These are phyloP conservation scores for Microcebus ravelobensis DNA, from an alignment of 2,113 vertebrate genomes.

Conservation along the genomic window DNA sequence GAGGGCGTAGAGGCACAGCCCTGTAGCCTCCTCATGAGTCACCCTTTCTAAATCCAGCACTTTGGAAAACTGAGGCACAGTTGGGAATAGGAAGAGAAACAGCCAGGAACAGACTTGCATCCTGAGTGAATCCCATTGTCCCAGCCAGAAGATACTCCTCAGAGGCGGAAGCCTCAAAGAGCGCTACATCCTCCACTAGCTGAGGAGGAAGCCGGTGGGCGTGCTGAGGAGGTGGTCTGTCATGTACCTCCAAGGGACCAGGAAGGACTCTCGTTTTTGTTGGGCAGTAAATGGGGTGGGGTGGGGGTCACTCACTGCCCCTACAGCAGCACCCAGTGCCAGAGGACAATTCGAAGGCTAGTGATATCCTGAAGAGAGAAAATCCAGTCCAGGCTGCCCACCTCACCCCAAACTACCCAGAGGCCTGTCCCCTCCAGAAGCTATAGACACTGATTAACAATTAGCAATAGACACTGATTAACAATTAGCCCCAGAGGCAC, in stretches of 20 bases:
- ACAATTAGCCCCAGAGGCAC: constrained; percentile 13
- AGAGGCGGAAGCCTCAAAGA: not conserved
- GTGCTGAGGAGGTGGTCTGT: not conserved
- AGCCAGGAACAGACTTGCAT: not conserved
- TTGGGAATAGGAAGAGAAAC: not conserved
- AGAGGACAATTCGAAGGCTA: not conserved
- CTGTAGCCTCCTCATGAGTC: not conserved
- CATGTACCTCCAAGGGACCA: not conserved
- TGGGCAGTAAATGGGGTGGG: not conserved
- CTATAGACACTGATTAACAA: constrained; percentile 56
- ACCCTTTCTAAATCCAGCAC: constrained; percentile 12
- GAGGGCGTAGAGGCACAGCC: not conserved
- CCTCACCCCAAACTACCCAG: not conserved
- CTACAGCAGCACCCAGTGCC: not conserved
- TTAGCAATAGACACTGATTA: constrained; percentile 50
- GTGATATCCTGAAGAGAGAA: not conserved
- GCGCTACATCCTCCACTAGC: not conserved
- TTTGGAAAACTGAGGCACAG: constrained; percentile 32
- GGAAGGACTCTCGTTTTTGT: not conserved
- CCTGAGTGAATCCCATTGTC: constrained; percentile 1
- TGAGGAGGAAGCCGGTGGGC: not conserved
- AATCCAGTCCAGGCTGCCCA: not conserved
- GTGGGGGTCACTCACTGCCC: not conserved
- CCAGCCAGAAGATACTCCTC: not conserved
- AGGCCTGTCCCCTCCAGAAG: not conserved